These are phyloP conservation scores for Junco hyemalis DNA, from an alignment of 2,113 vertebrate genomes.

Conservation along the genomic window DNA sequence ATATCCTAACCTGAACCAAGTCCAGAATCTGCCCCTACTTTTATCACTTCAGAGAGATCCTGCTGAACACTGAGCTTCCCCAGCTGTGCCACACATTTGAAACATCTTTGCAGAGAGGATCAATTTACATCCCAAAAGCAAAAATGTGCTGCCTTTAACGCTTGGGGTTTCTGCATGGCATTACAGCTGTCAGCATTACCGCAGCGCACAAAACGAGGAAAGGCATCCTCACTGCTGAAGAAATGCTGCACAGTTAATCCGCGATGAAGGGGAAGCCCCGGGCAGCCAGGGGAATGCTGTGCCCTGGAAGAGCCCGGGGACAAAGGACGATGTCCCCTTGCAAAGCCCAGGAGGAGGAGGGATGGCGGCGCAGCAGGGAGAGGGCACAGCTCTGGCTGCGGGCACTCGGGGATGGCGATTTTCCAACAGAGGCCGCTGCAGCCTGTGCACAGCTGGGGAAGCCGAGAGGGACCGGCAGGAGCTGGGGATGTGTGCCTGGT, in stretches of 20 bases:
- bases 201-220: not conserved
- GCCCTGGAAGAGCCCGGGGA: not conserved
- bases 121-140: conserved; percentile 9
- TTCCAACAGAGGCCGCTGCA: not conserved
- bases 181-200: not conserved
- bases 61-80: not conserved
- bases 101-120: not conserved
- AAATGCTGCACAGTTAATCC: not conserved
- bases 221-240: not conserved
- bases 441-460: fast-evolving
- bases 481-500: fast-evolving
- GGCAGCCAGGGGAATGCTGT: not conserved
- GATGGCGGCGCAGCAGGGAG: not conserved
- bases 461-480: fast-evolving
- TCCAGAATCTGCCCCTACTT: not conserved
- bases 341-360: not conserved
- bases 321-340: not conserved
- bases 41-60: not conserved
- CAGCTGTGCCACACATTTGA: not conserved
- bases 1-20: not conserved
- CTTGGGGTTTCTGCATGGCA: not conserved
- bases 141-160: not conserved
- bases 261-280: not conserved
- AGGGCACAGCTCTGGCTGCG: not conserved
- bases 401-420: not conserved